Percentiles rank a stretch among this genome's conserved stretches.
phyloP scores from a whole-genome alignment of 2,888 invertebrate species.

The Hirtodrosophila histrioides region DNA sequence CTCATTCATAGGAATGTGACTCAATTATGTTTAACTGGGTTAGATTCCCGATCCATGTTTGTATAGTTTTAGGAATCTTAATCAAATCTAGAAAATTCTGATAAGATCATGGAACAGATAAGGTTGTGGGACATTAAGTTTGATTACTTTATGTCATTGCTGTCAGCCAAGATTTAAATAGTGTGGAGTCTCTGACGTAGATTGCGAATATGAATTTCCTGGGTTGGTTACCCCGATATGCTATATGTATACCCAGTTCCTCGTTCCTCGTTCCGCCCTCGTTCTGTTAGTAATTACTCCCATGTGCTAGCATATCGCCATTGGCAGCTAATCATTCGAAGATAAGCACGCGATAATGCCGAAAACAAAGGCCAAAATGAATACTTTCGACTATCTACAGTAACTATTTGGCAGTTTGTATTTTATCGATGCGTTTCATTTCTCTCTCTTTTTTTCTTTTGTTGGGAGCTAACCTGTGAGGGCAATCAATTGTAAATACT shows the following conservation, averaged over 20 bases:
- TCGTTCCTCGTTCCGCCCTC: conserved; percentile 24
- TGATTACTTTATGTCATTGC: background rate
- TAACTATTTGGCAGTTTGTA: conserved; percentile 9
- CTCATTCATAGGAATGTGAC: too few species aligned
- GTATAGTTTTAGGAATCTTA: background rate
- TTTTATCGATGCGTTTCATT: conserved; percentile 7
- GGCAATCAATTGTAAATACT: conserved; percentile 28
- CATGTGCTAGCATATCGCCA: conserved; percentile 20
- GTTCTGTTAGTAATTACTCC: conserved; percentile 6
- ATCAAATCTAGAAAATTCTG: background rate
- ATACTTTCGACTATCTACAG: conserved; percentile 38
- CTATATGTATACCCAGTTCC: background rate
- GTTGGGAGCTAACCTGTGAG: background rate
- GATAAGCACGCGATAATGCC: conserved; percentile 65
- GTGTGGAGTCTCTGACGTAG: too few species aligned
- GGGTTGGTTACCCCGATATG: too few species aligned
- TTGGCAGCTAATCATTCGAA: conserved; percentile 38
- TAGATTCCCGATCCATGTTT: too few species aligned
- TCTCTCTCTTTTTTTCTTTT: conserved; percentile 1
- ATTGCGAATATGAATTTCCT: too few species aligned
- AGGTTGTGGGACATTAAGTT: background rate
- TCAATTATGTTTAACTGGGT: too few species aligned
- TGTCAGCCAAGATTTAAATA: background rate
- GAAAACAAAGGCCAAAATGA: conserved; percentile 39
- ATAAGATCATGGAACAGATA: background rate